Conservation (phyloP, 2,888 invertebrate genomes). For the Scaptodrosophila latifasciaeformis region DNA sequence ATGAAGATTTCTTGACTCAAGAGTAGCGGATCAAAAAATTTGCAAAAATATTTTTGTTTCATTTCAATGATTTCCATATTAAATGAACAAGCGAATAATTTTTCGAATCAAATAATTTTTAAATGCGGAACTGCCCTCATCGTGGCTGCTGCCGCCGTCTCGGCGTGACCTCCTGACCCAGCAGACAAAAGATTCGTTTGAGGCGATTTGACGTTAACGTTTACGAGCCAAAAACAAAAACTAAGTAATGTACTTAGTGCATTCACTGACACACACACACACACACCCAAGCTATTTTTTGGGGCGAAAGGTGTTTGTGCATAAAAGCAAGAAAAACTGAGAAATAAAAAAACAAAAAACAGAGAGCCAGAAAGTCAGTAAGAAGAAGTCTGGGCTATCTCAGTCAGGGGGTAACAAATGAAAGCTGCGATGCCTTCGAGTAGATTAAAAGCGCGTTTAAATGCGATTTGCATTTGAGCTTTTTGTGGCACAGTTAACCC, state of each 20-base stretch:
- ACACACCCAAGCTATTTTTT: slow-evolving; percentile 17
- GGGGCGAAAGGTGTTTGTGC: slow-evolving; percentile 24
- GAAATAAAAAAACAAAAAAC: slow-evolving; percentile 11
- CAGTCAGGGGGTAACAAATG: background rate
- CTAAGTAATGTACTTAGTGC: slow-evolving; percentile 22
- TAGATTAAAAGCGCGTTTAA: slow-evolving; percentile 58
- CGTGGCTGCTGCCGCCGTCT: slow-evolving; percentile 27
- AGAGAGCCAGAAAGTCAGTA: slow-evolving; percentile 1
- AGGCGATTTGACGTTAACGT: slow-evolving; percentile 35
- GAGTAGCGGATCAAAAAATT: background rate
- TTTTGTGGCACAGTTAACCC: slow-evolving; percentile 14
- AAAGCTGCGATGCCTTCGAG: slow-evolving; percentile 38
- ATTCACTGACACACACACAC: background rate
- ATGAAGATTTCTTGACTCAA: background rate
- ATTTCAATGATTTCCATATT: background rate
- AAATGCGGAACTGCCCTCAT: slow-evolving; percentile 19
- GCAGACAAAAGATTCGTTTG: slow-evolving; percentile 43
- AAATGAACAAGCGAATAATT: background rate
- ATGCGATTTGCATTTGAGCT: slow-evolving; percentile 57
- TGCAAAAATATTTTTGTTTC: background rate
- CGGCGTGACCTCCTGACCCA: slow-evolving; percentile 49
- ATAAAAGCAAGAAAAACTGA: background rate
- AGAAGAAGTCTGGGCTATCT: slow-evolving; percentile 4
- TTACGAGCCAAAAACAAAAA: slow-evolving; percentile 15
- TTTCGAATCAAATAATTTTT: background rate